Base-by-base conservation (phyloP, 2,888 invertebrate genomes). In the Apocheima hispidaria region DNA sequence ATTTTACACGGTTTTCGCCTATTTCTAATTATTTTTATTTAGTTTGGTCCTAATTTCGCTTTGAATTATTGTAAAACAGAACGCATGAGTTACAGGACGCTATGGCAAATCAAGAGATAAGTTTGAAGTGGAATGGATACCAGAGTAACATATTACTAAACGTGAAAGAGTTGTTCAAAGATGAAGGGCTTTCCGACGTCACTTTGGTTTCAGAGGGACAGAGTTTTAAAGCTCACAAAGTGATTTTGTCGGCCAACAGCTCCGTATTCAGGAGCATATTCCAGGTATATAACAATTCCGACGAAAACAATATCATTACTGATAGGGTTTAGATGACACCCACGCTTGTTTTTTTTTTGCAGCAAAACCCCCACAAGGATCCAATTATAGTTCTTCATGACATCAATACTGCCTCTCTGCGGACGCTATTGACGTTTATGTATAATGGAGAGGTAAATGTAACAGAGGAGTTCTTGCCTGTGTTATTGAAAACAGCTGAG, bases 361-460 rank as follows among this genome's bases (percentile, higher is more conserved):
- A 95, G 95, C 94, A 95, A 84, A 96, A 96, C 92, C 95, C 96
- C 80, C 95, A 95, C 88, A 95, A 94, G 78, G 95, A 95, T 92
- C 96, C 96, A 71, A 95, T 96, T 83, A 95, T 96, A 88, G 95
- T 96, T 74, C 93, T 96, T 62, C 94, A 95, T 84, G 96, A 96
- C 88, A 95, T 96, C 73, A 94, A 94, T 79, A 94, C 94, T 70
- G 93, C 93, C 68, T 95, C 95, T 74, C 85, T 96, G 75, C 93
- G 94, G 73, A 94, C 95, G 26, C 81, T 96, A 49, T 88, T 96
- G 68, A 94, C 94, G 77, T 96, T 96, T 81, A 95, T 96, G 93
- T 96, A 96, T 79, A 95, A 95, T 77, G 96, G 96, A 5, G 96
- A 96, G 83, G 96, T 96, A 18, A 95, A 95, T 85, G 95, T 96